Evolutionary conservation across 2,888 invertebrate genomes (phyloP).

Genomic region (Melanotus villosus): DNA sequence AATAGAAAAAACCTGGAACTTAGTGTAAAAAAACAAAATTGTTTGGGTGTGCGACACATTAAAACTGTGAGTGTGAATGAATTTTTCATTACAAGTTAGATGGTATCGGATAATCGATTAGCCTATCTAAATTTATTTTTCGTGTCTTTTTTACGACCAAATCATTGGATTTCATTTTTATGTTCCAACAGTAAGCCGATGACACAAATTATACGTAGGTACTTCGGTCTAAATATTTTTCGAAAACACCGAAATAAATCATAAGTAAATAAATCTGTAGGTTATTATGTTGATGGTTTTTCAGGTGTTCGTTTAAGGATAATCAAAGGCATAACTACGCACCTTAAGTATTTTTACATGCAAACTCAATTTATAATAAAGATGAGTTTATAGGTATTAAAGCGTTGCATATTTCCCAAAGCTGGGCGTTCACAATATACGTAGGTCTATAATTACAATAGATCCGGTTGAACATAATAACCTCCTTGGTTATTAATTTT

Average conservation of each 20-base stretch:
- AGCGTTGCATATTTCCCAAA: slow-evolving; percentile 41
- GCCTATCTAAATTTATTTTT: slow-evolving; percentile 25
- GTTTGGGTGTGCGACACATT: slow-evolving; percentile 5
- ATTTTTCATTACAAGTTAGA: slow-evolving; percentile 27
- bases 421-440: slow-evolving; percentile 53
- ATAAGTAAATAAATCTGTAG: no score
- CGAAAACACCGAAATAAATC: no score
- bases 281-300: no score
- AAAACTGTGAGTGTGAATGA: slow-evolving; percentile 16
- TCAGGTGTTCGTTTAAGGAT: no score
- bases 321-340: no score
- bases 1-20: background rate
- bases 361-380: slow-evolving; percentile 16
- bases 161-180: slow-evolving; percentile 28
- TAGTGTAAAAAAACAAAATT: background rate
- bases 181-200: slow-evolving; percentile 6
- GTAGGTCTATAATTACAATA: slow-evolving; percentile 58
- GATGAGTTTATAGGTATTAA: background rate
- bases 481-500: slow-evolving; percentile 56
- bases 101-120: slow-evolving; percentile 36
- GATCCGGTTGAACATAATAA: slow-evolving; percentile 58
- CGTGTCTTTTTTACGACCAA: slow-evolving; percentile 24
- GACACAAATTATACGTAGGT: slow-evolving; percentile 1
- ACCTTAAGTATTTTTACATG: background rate
- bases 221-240: slow-evolving; percentile 1